Evolutionary conservation across 2,888 invertebrate species (phyloP).

Genomic region (Apeira syringaria): DNA sequence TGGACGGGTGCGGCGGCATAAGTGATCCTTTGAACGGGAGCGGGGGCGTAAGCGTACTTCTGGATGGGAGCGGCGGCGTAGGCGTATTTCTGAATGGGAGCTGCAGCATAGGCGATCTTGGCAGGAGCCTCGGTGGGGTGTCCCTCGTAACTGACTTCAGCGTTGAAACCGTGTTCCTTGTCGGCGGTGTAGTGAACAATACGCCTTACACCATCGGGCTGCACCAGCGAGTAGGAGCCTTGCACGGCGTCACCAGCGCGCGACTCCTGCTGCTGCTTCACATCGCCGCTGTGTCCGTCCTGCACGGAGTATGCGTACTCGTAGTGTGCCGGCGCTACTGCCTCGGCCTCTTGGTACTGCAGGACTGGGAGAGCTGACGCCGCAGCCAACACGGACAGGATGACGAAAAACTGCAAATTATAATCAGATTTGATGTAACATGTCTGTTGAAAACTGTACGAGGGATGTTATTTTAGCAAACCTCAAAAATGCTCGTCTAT

Average conservation of each 20-base stretch:
- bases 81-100: slow-evolving; percentile 35
- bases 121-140: slow-evolving; percentile 46
- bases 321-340: slow-evolving; percentile 67
- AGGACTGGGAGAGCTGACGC: slow-evolving; percentile 39
- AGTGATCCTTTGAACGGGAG: slow-evolving; percentile 32
- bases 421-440: no score
- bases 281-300: slow-evolving; percentile 69
- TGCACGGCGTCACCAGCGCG: slow-evolving; percentile 71
- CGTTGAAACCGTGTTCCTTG: slow-evolving; percentile 71
- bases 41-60: slow-evolving; percentile 39
- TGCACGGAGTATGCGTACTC: slow-evolving; percentile 74
- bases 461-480: no score
- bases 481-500: no score
- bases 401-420: slow-evolving; percentile 50
- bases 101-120: slow-evolving; percentile 29
- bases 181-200: slow-evolving; percentile 75
- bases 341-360: slow-evolving; percentile 51
- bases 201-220: slow-evolving; percentile 72
- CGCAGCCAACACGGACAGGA: slow-evolving; percentile 53
- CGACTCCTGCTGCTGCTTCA: slow-evolving; percentile 73
- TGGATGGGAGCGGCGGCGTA: slow-evolving; percentile 34
- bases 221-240: slow-evolving; percentile 74
- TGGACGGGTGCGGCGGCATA: slow-evolving; percentile 43
- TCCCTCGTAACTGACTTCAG: slow-evolving; percentile 71
- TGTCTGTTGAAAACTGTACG: no score